Conservation (phyloP, 2,797 vertebrate species). For the Lithobates pipiens region DNA sequence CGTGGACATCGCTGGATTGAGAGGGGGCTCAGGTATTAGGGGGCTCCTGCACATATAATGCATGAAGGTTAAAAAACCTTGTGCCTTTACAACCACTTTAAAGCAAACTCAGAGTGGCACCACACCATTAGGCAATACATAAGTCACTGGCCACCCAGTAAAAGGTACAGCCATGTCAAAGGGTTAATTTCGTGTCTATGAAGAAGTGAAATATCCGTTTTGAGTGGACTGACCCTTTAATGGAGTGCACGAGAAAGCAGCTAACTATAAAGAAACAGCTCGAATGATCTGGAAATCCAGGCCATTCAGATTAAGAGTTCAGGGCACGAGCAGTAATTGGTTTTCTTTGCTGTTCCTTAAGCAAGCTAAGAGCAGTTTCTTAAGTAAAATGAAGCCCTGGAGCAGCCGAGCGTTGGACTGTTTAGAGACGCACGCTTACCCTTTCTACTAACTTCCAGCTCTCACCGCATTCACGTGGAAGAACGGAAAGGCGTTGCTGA, state of each 20-base stretch:
- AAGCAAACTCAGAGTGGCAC: too few species aligned
- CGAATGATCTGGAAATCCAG: not conserved
- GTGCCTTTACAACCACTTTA: too few species aligned
- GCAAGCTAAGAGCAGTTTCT: conserved; percentile 32
- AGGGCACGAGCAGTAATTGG: conserved; percentile 34
- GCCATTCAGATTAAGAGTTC: conserved; percentile 28
- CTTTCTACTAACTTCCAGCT: not conserved
- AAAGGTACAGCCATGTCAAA: not conserved
- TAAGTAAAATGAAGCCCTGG: conserved; percentile 24
- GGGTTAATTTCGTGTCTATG: not conserved
- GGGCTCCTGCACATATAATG: too few species aligned
- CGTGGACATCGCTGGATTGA: too few species aligned
- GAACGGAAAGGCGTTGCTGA: not conserved
- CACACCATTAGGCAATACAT: too few species aligned
- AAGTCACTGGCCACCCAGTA: not conserved
- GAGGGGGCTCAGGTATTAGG: too few species aligned
- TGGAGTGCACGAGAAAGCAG: not conserved
- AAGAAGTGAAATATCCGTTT: not conserved
- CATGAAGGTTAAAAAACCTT: too few species aligned
- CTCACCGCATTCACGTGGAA: not conserved
- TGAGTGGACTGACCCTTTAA: not conserved
- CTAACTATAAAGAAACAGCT: not conserved
- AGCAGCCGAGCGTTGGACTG: not conserved
- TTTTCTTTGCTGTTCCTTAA: conserved; percentile 45
- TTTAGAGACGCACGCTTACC: not conserved